These are phyloP conservation scores for Manis javanica DNA, from an alignment of 2,797 vertebrate species.

Conservation along the genomic window DNA sequence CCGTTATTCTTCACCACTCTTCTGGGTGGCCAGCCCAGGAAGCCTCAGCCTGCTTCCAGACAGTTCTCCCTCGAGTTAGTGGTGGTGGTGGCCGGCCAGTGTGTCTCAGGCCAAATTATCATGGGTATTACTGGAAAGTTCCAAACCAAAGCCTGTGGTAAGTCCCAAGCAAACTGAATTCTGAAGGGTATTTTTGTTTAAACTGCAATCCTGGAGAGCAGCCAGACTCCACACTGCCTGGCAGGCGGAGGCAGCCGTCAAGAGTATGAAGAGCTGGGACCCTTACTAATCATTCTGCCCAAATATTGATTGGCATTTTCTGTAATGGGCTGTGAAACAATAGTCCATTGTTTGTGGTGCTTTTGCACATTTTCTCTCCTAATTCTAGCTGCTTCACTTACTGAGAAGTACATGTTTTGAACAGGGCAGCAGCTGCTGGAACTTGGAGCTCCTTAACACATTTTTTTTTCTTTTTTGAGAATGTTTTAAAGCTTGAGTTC, in stretches of 20 bases:
- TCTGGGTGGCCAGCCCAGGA: slow-evolving; percentile 61
- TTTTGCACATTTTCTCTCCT: neutral
- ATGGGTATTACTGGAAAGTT: slow-evolving; percentile 68
- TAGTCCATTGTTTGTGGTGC: neutral
- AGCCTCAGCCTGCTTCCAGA: slow-evolving; percentile 44
- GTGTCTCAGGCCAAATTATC: slow-evolving; percentile 60
- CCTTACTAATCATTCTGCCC: neutral
- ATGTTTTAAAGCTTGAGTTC: neutral
- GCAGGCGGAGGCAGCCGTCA: slow-evolving; percentile 23
- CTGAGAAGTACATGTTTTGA: slow-evolving; percentile 30
- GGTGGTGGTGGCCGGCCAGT: slow-evolving; percentile 27
- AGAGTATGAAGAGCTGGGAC: neutral
- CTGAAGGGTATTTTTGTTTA: slow-evolving; percentile 79
- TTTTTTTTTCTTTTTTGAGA: neutral
- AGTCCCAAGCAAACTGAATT: slow-evolving; percentile 69
- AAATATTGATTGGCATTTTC: neutral
- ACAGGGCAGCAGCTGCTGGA: neutral
- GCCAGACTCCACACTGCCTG: slow-evolving; percentile 69
- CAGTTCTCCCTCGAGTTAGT: slow-evolving; percentile 1
- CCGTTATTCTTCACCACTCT: neutral
- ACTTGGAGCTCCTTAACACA: neutral
- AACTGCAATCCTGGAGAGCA: slow-evolving; percentile 62
- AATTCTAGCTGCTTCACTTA: neutral
- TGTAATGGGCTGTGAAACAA: slow-evolving; percentile 27
- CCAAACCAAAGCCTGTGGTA: slow-evolving; percentile 58